A percentile compares a stretch with the other conserved stretches of the same genome.
phyloP scores from a whole-genome alignment of 2,113 vertebrate genomes.

The Strigops habroptila region DNA sequence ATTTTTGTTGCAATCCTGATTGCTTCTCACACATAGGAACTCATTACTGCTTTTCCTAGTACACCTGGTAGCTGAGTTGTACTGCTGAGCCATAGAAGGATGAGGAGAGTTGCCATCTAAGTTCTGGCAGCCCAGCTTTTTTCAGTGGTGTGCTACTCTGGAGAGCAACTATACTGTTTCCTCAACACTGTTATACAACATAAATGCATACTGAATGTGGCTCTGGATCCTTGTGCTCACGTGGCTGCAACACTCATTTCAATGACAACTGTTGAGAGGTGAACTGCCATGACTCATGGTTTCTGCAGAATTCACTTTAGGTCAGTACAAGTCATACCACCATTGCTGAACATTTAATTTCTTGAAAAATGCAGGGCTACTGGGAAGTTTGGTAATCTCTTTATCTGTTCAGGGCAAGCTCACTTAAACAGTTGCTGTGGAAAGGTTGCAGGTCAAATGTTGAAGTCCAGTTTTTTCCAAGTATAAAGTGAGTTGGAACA shows the following conservation, averaged over 20 bases:
- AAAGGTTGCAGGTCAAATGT: background rate
- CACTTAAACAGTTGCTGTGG: background rate
- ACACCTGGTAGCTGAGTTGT: background rate
- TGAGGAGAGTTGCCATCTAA: background rate
- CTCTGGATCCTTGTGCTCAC: background rate
- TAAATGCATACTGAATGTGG: background rate
- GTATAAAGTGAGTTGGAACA: background rate
- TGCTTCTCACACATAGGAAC: rapidly evolving
- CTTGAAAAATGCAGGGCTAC: background rate
- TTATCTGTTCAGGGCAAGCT: background rate
- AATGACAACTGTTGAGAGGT: background rate
- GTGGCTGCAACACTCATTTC: background rate
- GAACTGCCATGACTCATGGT: rapidly evolving
- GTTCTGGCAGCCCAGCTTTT: background rate
- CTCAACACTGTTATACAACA: background rate
- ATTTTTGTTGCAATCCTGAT: background rate
- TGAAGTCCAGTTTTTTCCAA: background rate
- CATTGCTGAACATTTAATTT: background rate
- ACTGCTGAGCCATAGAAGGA: background rate
- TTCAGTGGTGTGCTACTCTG: background rate
- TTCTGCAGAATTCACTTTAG: background rate
- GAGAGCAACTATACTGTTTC: background rate
- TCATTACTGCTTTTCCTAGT: background rate
- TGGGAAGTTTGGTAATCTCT: background rate
- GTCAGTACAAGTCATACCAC: background rate